phyloP scores from a whole-genome alignment of 2,888 invertebrate species.

The Pterobdella sp. region DNA sequence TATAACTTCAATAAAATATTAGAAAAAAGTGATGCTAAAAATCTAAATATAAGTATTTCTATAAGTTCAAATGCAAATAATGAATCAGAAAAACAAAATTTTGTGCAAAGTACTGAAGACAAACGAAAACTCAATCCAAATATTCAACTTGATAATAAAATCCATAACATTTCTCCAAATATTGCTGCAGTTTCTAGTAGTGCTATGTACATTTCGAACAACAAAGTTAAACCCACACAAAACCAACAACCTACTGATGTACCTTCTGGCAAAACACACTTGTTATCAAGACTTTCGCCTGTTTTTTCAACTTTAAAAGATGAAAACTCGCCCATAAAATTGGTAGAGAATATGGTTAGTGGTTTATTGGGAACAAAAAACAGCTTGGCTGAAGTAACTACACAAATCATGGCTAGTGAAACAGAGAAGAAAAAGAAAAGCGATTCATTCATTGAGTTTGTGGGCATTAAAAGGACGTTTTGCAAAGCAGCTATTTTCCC shows the following conservation, averaged over 20 bases:
- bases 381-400: slow-evolving; percentile 36
- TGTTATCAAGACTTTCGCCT: background rate
- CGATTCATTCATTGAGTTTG: background rate
- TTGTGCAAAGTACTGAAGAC: no score
- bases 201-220: background rate
- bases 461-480: background rate
- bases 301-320: background rate
- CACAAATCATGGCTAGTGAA: slow-evolving; percentile 24
- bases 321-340: slow-evolving; percentile 38
- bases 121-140: slow-evolving; percentile 4
- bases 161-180: background rate
- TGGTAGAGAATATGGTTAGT: slow-evolving; percentile 39
- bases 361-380: slow-evolving; percentile 37
- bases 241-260: background rate
- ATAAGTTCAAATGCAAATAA: no score
- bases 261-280: background rate
- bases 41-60: no score
- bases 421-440: slow-evolving; percentile 18
- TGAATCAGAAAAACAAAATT: no score
- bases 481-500: background rate
- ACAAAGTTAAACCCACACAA: background rate
- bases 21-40: no score
- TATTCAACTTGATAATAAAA: background rate
- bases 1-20: no score
- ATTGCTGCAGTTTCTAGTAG: background rate